Evolutionary conservation across 2,113 vertebrate genomes (phyloP), one percentile per base, ranked within the genome.

Genomic region (Tamias sibiricus): DNA sequence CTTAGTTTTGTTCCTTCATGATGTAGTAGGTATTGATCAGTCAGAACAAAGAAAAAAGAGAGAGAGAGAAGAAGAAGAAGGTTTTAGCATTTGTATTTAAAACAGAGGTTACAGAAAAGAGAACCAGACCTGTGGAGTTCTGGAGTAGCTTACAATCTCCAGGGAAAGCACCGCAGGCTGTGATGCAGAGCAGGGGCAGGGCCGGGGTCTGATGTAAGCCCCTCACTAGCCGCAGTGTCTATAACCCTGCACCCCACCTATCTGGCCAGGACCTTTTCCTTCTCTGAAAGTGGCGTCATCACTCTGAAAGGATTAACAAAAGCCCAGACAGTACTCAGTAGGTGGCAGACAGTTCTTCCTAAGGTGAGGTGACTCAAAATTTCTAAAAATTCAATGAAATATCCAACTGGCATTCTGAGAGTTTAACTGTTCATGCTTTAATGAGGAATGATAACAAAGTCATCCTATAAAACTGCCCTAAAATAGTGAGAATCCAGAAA

Each of bases 111-210:
- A 49, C 54, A 89, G 42, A 92, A 49, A 7, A 62, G 42, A 49
- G 42, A 74, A 37, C 13, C 62, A 71, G 52, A 42, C 1, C 22
- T 24, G 22, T 49, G 79, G 37, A 52, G 24, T 30, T n/a, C 71
- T 76, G 44, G 71, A 20, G 4, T 16, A 30, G 59, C 30, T 35
- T 11, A 24, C 6, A 17, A 0, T 4, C 76, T 94, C 26, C 54
- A 47, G 42, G 64, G 37, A 68, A 74, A 62, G 62, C 13, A 11
- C 2, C 1, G 74, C 30, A 37, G 37, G 14, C 71, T 37, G 11
- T 40, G 44, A 52, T 2, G 2, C 28, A 11, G 0, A 2, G 16
- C 3, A 22, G 44, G 16, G 35, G 26, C 1, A 5, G 2, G 54
- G 49, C 49, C 62, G 49, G 37, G 28, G 24, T 64, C 74, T 59